Evolutionary conservation across 1,140 invertebrate species (phyloP).

Genomic region (Procambarus virginalis): DNA sequence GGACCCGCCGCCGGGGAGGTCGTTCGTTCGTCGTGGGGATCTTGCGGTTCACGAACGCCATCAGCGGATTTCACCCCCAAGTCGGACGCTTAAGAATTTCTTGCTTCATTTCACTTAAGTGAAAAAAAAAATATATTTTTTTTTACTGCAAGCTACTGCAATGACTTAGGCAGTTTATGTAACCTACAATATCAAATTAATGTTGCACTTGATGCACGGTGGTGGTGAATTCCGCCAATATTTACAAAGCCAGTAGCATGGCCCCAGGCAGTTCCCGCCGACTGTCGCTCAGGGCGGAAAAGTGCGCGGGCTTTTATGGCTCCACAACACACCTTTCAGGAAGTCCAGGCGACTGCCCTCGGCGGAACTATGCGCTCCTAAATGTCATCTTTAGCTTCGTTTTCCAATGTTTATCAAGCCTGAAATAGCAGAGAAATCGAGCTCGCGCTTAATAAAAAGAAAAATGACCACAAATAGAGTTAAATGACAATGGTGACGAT

Average conservation of each 20-base stretch:
- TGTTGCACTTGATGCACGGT: constrained; percentile 11
- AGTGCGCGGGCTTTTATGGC: constrained; percentile 59
- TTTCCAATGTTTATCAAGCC: constrained; percentile 23
- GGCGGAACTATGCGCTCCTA: constrained; percentile 28
- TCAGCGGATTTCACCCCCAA: constrained; percentile 32
- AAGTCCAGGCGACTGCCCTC: constrained; percentile 31
- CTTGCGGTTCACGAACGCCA: neutral
- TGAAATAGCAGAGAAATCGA: constrained; percentile 1
- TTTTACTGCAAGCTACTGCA: neutral
- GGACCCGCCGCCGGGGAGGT: constrained; percentile 58
- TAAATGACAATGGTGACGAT: neutral
- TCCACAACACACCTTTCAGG: constrained; percentile 53
- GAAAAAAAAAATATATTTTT: neutral
- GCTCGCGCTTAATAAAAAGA: neutral
- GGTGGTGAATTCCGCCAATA: constrained; percentile 22
- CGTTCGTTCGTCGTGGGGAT: constrained; percentile 12
- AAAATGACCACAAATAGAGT: too few species aligned
- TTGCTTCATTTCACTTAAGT: constrained; percentile 7
- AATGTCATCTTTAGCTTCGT: constrained; percentile 20
- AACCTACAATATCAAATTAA: constrained; percentile 16
- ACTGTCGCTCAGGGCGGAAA: constrained; percentile 52
- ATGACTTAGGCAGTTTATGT: neutral
- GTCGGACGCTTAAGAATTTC: constrained; percentile 2
- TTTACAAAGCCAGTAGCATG: constrained; percentile 18
- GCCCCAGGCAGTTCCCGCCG: constrained; percentile 39